These are phyloP conservation scores for Lucilia sericata DNA, from an alignment of 1,140 invertebrate species.

Conservation along the genomic window DNA sequence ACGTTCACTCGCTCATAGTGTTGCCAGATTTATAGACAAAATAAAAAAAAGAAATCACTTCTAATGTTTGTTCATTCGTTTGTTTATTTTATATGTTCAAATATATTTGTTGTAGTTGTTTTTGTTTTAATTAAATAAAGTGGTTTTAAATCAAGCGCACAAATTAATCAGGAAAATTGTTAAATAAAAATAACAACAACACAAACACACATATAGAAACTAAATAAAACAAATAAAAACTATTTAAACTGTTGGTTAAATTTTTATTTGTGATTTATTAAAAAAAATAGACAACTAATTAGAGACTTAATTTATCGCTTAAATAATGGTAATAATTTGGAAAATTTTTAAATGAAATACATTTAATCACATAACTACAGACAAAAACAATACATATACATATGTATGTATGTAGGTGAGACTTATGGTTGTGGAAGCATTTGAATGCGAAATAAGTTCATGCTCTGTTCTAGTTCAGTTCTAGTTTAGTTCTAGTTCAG, in stretches of 20 bases:
- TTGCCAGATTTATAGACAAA: not conserved
- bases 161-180: constrained; percentile 38
- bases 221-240: not conserved
- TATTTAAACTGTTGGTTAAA: not conserved
- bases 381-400: too few species aligned
- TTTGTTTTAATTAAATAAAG: constrained; percentile 42
- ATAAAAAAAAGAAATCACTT: not conserved
- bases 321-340: not conserved
- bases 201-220: not conserved
- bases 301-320: constrained; percentile 17
- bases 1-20: too few species aligned
- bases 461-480: too few species aligned
- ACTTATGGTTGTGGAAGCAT: too few species aligned
- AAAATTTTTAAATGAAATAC: not conserved
- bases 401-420: too few species aligned
- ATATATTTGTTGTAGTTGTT: constrained; percentile 7
- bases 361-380: too few species aligned
- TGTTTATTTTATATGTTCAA: not conserved
- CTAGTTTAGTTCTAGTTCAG: too few species aligned
- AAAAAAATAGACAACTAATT: not conserved
- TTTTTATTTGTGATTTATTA: too few species aligned
- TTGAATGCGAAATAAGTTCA: too few species aligned
- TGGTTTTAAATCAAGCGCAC: constrained; percentile 43
- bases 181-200: too few species aligned
- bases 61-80: not conserved